Evolutionary conservation across 2,113 vertebrate species (phyloP).

Genomic region (Globicephala melas): DNA sequence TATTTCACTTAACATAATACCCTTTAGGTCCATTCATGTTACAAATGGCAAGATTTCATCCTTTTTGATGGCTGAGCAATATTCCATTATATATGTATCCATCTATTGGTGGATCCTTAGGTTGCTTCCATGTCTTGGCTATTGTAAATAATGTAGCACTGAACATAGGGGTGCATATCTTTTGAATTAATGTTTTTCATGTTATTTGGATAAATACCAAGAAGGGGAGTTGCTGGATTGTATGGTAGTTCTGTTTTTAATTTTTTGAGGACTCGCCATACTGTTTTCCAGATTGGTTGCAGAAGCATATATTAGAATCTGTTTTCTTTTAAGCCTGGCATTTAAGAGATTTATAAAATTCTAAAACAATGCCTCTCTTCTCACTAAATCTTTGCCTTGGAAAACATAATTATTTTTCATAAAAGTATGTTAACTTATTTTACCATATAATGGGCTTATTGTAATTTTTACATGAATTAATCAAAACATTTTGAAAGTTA

Average conservation of each 20-base stretch:
- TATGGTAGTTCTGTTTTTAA: background rate
- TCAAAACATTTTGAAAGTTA: background rate
- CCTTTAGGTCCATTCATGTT: background rate
- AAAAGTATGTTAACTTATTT: background rate
- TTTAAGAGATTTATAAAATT: constrained; percentile 31
- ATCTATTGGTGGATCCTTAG: background rate
- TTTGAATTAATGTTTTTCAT: background rate
- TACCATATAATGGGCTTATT: background rate
- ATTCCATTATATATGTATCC: background rate
- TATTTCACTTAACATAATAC: background rate
- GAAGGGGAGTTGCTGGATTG: background rate
- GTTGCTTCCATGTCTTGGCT: background rate
- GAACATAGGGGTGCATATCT: background rate
- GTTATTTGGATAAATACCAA: background rate
- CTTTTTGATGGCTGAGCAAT: background rate
- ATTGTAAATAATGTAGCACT: background rate
- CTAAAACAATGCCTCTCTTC: background rate
- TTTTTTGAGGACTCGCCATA: background rate
- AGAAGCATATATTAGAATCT: background rate
- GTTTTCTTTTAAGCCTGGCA: background rate
- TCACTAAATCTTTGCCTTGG: background rate
- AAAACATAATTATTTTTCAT: background rate
- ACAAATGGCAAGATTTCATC: background rate
- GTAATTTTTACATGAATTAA: background rate
- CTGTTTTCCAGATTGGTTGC: background rate